Evolutionary conservation across 2,797 vertebrate genomes (phyloP), one percentile per base, ranked within the genome.

Genomic region (Sarcophilus harrisii): DNA sequence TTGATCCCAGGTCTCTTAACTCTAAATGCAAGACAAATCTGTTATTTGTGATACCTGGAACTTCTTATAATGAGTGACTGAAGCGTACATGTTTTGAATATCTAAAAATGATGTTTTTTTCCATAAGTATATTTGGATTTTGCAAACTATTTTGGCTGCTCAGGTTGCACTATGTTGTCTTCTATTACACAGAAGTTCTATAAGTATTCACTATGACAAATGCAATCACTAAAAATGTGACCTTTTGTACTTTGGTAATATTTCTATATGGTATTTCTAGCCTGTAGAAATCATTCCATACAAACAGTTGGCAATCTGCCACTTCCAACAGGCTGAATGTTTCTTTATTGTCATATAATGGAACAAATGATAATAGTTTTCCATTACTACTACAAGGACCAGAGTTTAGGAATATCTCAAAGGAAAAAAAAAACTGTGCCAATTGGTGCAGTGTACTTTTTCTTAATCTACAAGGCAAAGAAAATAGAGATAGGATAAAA

Each of bases 201-300:
- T 93, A 45, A 90, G 57, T 54, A 90, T 32, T 38, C 21, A 87
- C 24, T 10, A 1, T 62, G 91, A 45, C 58, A 89, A 92, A 30
- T 24, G 4, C n/a, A 57, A 59, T 92, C 57, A 32, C 2, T 73
- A 94, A 29, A 62, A 94, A 73, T 32, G 2, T 9, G 57, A 45
- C 29, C 55, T 21, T 57, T 90, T 91, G 58, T 94, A 55, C 57
- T 45, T 38, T 5, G 8, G 24, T 58, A 30, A 49, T 55, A 30
- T 55, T 91, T 95, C 55, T 96, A 0, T 58, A 73, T 92, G 57
- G 14, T 9, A 24, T 81, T 81, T 81, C 66, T 32, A 29, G 66
- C 16, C 91, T 95, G 93, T 90, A 92, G 62, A 94, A 93, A 29
- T 59, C 57, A 49, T 87, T 93, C 93, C 57, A 66, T 66, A 1